Conservation (phyloP, 2,888 invertebrate genomes). For the Laspeyria flexula region DNA sequence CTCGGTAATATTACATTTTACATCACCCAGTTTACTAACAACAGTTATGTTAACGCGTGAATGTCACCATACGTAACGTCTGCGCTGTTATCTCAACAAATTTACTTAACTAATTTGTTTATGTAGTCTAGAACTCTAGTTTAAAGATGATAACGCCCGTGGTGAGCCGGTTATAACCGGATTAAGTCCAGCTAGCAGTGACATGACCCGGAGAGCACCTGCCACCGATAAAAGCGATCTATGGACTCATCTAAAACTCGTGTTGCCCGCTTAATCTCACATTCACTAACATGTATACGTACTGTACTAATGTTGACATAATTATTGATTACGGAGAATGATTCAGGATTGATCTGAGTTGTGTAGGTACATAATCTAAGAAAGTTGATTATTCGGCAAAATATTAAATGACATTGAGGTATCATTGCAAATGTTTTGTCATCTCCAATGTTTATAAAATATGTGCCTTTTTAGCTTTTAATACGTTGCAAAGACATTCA, state of each 20-base stretch:
- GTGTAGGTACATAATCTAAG: neutral
- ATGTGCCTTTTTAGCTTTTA: too few relatives aligned
- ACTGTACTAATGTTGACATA: neutral
- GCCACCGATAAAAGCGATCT: conserved; percentile 29
- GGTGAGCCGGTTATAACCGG: conserved; percentile 56
- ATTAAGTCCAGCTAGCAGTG: conserved; percentile 39
- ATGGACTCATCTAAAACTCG: conserved; percentile 36
- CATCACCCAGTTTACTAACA: conserved; percentile 27
- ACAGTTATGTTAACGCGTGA: conserved; percentile 27
- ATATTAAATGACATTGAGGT: too few relatives aligned
- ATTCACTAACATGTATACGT: neutral
- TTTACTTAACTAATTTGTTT: conserved; percentile 22
- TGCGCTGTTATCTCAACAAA: conserved; percentile 27
- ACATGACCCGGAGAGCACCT: conserved; percentile 49
- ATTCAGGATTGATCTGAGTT: neutral
- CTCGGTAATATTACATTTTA: conserved; percentile 73
- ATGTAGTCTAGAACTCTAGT: conserved; percentile 25
- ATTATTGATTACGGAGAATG: neutral
- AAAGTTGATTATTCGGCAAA: too few relatives aligned
- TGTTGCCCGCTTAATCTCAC: conserved; percentile 21
- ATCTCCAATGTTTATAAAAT: too few relatives aligned
- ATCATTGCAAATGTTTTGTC: too few relatives aligned
- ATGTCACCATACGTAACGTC: conserved; percentile 30
- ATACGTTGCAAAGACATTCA: too few relatives aligned
- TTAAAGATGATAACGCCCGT: conserved; percentile 53